Base-by-base conservation (phyloP, 2,888 invertebrate genomes). In the Idaea straminata region DNA sequence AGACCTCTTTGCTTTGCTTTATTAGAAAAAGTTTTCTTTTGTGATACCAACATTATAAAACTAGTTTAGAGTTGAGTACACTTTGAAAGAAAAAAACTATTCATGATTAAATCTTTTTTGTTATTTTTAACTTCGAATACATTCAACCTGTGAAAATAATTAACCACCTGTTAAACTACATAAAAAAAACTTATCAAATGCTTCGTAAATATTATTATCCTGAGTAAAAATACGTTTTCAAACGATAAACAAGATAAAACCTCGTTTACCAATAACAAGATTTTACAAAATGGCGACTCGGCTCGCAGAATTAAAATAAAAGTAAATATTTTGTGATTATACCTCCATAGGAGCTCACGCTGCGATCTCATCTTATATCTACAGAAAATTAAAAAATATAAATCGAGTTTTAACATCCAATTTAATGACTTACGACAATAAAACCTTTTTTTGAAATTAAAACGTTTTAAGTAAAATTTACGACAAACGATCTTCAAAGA, bases 341-440 rank as follows among this genome's bases (percentile, higher is more conserved):
- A 60, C 68, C 68, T 62, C 47, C 66, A 61, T 60, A 61, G 6
- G 75, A 68, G 73, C 74, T 35, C 75, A 72, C 63, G 74, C 74
- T 70, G 75, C 5, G 72, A 35, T 64, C 72, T 73, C 69, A 71
- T 71, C 71, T 72, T 69, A 72, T 72, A 62, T 70, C 67, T 67
- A 72, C 69, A 71, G 69, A 62, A 71, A 70, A 73, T 70, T 70
- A 47, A 73, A 73, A 73, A 67, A 70, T 70, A 70, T 70, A 75
- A 78, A 77, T 77, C 73, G 72, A 68, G 69, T 68, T 68, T 69
- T 70, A 68, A 71, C 69, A 71, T 63, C 68, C 59, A 64, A 61
- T 68, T 63, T 74, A 71, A 72, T 71, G 67, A 67, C 65, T 66
- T 61, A 72, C 68, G 73, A 74, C 72, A 72, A 70, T 72, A 73